A percentile compares a stretch with the other conserved stretches of the same genome.
Conservation (phyloP, 2,113 vertebrate genomes). For the Onychorhynchus coronatus region DNA sequence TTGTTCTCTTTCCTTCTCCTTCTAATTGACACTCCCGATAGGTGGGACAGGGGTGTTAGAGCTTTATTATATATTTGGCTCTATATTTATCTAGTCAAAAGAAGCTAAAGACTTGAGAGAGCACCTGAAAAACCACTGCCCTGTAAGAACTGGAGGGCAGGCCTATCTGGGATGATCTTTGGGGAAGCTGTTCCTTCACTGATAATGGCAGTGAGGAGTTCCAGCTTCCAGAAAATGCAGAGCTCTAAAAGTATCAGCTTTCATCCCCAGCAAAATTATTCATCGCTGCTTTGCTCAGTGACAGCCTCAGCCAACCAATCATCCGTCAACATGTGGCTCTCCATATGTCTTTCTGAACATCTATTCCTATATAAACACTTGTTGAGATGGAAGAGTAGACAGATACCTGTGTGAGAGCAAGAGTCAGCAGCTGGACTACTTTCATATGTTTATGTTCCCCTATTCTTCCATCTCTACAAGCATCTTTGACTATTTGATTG, state of each 20-base stretch:
- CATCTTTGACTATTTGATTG: not conserved
- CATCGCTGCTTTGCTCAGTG: not conserved
- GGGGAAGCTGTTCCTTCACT: not conserved
- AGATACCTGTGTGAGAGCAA: not conserved
- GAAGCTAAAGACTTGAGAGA: not conserved
- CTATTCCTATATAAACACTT: not conserved
- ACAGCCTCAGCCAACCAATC: not conserved
- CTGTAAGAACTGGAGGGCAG: not conserved
- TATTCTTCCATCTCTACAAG: not conserved
- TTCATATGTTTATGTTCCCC: not conserved
- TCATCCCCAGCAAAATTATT: not conserved
- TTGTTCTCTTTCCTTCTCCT: not conserved
- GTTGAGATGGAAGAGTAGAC: not conserved
- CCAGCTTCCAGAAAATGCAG: not conserved
- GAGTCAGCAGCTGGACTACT: not conserved
- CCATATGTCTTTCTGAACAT: not conserved
- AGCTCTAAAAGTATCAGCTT: not conserved
- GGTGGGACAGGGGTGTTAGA: not conserved
- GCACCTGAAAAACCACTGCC: not conserved
- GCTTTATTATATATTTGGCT: too few species aligned
- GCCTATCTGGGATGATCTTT: not conserved
- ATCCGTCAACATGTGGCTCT: not conserved
- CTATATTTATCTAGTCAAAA: too few species aligned
- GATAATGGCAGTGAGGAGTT: not conserved
- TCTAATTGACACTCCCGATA: not conserved